A percentile compares a stretch with the other conserved stretches of the same genome.
These are phyloP conservation scores for Patella ulyssiponensis DNA, from an alignment of 2,888 invertebrate genomes.

Conservation along the genomic window DNA sequence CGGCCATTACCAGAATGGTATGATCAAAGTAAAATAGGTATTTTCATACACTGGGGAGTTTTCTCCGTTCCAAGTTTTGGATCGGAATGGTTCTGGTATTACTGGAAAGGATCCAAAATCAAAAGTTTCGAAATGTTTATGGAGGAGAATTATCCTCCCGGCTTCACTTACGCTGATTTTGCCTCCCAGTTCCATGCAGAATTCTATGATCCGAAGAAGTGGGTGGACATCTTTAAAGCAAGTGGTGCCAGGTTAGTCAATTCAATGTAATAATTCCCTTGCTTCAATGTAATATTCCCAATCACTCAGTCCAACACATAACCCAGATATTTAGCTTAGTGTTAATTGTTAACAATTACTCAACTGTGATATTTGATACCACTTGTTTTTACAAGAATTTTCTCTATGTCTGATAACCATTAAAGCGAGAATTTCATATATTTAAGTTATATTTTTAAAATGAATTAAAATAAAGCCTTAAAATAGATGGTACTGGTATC, in stretches of 20 bases:
- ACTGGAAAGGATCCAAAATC: constrained; percentile 49
- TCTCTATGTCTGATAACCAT: too few relatives aligned
- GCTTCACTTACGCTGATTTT: constrained; percentile 93
- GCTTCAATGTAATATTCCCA: too few relatives aligned
- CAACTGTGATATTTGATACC: too few relatives aligned
- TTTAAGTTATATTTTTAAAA: too few relatives aligned
- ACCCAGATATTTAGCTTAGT: too few relatives aligned
- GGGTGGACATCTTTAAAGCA: constrained; percentile 86
- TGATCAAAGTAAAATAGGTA: constrained; percentile 90
- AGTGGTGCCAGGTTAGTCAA: constrained; percentile 83
- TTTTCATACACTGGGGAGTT: constrained; percentile 95
- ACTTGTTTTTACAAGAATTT: too few relatives aligned
- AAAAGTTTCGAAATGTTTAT: constrained; percentile 78
- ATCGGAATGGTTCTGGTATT: constrained; percentile 73
- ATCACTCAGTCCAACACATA: too few relatives aligned
- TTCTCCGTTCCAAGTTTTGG: constrained; percentile 90
- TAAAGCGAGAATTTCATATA: too few relatives aligned
- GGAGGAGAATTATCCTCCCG: constrained; percentile 85
- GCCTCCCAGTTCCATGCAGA: constrained; percentile 87
- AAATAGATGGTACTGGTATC: too few relatives aligned
- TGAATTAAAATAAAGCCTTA: too few relatives aligned
- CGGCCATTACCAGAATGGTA: constrained; percentile 90
- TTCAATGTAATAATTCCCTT: too few relatives aligned
- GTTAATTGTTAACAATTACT: too few relatives aligned
- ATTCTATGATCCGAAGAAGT: constrained; percentile 86